phyloP scores from a whole-genome alignment of 2,113 vertebrate genomes.

The Gobiocypris rarus region DNA sequence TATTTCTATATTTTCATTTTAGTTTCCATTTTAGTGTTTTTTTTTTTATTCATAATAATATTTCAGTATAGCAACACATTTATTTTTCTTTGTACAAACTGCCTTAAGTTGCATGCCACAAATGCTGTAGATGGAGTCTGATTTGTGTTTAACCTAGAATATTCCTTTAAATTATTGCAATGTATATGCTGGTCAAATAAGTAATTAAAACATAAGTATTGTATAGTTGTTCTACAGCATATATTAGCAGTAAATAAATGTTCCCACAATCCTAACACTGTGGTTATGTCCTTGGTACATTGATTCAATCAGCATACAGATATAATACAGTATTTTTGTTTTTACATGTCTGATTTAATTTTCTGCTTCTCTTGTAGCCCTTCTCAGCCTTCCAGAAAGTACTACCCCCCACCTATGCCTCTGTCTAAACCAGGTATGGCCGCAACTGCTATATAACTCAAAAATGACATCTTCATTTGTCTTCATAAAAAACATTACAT shows the following conservation, averaged over 20 bases:
- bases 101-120: neutral
- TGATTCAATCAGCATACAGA: neutral
- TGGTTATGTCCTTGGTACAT: neutral
- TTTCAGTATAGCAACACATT: neutral
- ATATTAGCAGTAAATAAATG: neutral
- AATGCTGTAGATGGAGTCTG: neutral
- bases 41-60: too few species aligned
- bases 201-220: neutral
- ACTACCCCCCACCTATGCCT: slow-evolving; percentile 96
- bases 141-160: neutral
- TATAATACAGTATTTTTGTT: neutral
- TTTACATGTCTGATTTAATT: slow-evolving; percentile 7
- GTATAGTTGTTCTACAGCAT: neutral
- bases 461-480: neutral
- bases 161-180: neutral
- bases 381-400: slow-evolving; percentile 86
- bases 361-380: slow-evolving; percentile 76
- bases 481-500: neutral
- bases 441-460: neutral
- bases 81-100: neutral
- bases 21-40: neutral
- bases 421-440: slow-evolving; percentile 92
- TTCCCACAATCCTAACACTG: neutral
- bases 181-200: neutral
- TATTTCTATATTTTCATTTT: neutral